Conservation (phyloP, 2,797 vertebrate genomes). For the Hyperoplus lanceolatus region DNA sequence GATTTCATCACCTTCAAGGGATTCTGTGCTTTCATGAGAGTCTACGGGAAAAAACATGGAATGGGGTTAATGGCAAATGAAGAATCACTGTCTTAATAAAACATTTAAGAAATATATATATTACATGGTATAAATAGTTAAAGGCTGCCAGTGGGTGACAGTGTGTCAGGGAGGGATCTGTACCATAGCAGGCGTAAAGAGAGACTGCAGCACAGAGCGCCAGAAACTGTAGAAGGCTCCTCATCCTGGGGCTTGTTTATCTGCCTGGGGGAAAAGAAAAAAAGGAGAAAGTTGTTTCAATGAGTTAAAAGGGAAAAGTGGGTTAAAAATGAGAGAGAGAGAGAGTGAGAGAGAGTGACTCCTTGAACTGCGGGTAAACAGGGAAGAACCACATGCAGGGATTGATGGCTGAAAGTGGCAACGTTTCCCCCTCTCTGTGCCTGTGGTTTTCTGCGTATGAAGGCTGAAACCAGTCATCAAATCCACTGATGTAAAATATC, state of each 20-base stretch:
- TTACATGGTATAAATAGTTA: background rate
- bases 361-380: slow-evolving; percentile 30
- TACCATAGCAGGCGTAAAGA: slow-evolving; percentile 76
- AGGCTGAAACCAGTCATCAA: background rate
- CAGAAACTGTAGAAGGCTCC: slow-evolving; percentile 70
- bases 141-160: background rate
- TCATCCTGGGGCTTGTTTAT: slow-evolving; percentile 70
- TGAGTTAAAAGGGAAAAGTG: slow-evolving; percentile 7
- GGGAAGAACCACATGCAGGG: slow-evolving; percentile 31
- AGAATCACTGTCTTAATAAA: background rate
- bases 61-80: slow-evolving; percentile 59
- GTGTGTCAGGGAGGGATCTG: background rate
- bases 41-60: slow-evolving; percentile 79
- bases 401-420: slow-evolving; percentile 23
- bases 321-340: background rate
- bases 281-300: slow-evolving; percentile 40
- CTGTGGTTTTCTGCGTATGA: slow-evolving; percentile 32
- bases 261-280: slow-evolving; percentile 38
- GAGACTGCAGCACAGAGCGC: slow-evolving; percentile 68
- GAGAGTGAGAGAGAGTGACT: background rate
- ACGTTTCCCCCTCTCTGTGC: slow-evolving; percentile 37
- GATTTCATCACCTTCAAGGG: slow-evolving; percentile 83
- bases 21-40: slow-evolving; percentile 86
- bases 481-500: slow-evolving; percentile 2
- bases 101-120: background rate